Evolutionary conservation across 2,113 vertebrate genomes (phyloP), one percentile per base, ranked within the genome.

Genomic region (Pelusios castaneus): DNA sequence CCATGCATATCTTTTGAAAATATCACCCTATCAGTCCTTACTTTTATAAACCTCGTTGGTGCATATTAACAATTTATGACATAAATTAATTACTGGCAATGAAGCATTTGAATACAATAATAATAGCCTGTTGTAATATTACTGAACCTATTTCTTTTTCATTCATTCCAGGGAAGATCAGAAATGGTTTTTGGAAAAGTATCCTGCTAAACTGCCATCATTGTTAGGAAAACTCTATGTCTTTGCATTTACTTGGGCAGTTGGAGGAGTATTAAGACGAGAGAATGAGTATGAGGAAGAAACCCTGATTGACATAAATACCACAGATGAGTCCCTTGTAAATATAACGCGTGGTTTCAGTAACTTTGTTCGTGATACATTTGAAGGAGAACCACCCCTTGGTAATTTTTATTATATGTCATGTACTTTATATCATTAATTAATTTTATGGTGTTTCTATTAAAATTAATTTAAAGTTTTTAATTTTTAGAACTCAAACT

Each of bases 211-310:
- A 38, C 60, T 98, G 17, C 49, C 86, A 9, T 1, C 38, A 14
- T 60, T 97, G 27, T 88, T 96, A 67, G 91, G 89, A 17, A 98
- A 98, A 63, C n/a, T 98, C 41, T 95, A 41, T 38, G 56, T 97
- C 24, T 97, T 98, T 96, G 89, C 96, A 7, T 98, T 98, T 89
- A 97, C 93, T 21, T 97, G 96, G 97, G 97, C 97, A 31, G 52
- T 96, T 88, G 95, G 97, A 84, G 97, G 97, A 75, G 76, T 91
- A 95, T 91, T 96, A 70, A 96, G 67, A 29, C 95, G 92, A 67
- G 85, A 98, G 17, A 89, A 97, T 86, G 90, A 97, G 11, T 91
- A 96, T 51, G 95, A 97, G 87, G 92, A 96, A 38, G 95, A 97
- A 25, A 80, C 41, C 13, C 86, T 97, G 4, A 87, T 96, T 41